Evolutionary conservation across 1,140 invertebrate genomes (phyloP).

Genomic region (Daktulosphaira vitifoliae): DNA sequence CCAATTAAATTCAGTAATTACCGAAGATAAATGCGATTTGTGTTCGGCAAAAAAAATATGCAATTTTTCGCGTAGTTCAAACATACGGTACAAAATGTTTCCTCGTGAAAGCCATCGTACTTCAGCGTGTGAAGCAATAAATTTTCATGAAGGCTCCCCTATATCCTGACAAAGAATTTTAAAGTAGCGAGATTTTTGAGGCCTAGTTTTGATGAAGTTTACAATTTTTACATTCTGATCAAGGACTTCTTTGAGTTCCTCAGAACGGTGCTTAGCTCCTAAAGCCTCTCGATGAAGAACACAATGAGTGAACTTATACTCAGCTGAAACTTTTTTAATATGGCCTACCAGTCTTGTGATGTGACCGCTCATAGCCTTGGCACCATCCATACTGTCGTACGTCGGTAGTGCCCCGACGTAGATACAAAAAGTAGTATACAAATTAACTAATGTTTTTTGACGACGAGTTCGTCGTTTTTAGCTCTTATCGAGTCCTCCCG

Average conservation of each 20-base stretch:
- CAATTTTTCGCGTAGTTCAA: slow-evolving; percentile 42
- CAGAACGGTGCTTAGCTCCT: background rate
- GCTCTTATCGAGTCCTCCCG: too few species aligned
- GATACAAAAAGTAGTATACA: too few species aligned
- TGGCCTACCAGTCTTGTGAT: too few species aligned
- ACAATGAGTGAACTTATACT: too few species aligned
- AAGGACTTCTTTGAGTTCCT: background rate
- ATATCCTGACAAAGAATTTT: slow-evolving; percentile 41
- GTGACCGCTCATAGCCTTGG: too few species aligned
- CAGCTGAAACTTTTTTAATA: too few species aligned
- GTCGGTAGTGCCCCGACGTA: too few species aligned
- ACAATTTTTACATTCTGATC: background rate
- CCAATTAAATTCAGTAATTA: background rate
- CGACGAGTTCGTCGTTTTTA: too few species aligned
- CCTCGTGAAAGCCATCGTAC: slow-evolving; percentile 42
- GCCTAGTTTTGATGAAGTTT: slow-evolving; percentile 7
- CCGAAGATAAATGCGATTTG: background rate
- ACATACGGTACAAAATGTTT: slow-evolving; percentile 41
- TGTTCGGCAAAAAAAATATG: background rate
- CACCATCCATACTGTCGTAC: too few species aligned
- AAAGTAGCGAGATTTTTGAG: background rate
- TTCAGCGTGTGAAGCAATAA: slow-evolving; percentile 41
- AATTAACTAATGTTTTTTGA: too few species aligned
- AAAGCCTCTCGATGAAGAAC: slow-evolving; percentile 1
- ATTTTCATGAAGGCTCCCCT: slow-evolving; percentile 41